Conservation (phyloP, 2,888 invertebrate species). For the Lamellibrachia columna region DNA sequence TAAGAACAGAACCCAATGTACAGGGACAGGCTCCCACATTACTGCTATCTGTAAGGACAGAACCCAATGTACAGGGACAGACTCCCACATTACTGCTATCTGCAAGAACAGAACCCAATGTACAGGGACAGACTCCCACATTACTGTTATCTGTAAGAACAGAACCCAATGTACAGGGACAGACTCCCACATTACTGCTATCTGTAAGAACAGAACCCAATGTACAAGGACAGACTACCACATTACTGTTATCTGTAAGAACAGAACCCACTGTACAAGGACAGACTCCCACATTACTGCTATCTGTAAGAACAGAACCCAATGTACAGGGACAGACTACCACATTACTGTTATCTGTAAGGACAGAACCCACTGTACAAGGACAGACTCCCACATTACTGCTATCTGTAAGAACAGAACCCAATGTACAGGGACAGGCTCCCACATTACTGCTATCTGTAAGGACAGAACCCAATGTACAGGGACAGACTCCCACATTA, state of each 20-base stretch:
- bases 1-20: too few relatives aligned
- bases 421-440: not conserved
- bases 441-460: slow-evolving; percentile 23
- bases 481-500: too few relatives aligned
- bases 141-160: not conserved
- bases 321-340: too few relatives aligned
- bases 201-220: not conserved
- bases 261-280: not conserved
- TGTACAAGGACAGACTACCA: not conserved
- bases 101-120: not conserved
- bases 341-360: not conserved
- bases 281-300: too few relatives aligned
- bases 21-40: too few relatives aligned
- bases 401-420: not conserved
- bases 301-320: too few relatives aligned
- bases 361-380: not conserved
- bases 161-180: not conserved
- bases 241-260: slow-evolving; percentile 13
- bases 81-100: slow-evolving; percentile 23
- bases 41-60: too few relatives aligned
- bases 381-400: slow-evolving; percentile 21
- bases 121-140: slow-evolving; percentile 13
- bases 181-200: slow-evolving; percentile 19
- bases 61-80: too few relatives aligned
- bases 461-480: not conserved